A percentile compares a stretch with the other conserved stretches of the same genome.
Evolutionary conservation across 2,113 vertebrate genomes (phyloP).

Genomic region (Tragelaphus buxtoni): DNA sequence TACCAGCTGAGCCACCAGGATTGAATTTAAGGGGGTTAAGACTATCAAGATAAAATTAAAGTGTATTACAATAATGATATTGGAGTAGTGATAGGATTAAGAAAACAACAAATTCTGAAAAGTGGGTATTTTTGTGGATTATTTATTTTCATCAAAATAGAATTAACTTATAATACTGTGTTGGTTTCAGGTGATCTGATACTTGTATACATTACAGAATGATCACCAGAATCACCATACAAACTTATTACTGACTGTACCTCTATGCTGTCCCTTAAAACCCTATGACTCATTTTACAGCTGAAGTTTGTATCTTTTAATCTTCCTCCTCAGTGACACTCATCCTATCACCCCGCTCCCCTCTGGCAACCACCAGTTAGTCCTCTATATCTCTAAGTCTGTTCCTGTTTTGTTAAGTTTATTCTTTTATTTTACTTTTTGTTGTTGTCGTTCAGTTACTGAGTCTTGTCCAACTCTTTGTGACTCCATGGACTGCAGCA

Average conservation of each 20-base stretch:
- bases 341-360: fast-evolving
- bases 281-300: not conserved
- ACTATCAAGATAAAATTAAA: not conserved
- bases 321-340: not conserved
- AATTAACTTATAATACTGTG: not conserved
- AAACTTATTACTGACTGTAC: not conserved
- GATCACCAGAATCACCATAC: not conserved
- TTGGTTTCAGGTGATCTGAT: not conserved
- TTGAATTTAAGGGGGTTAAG: not conserved
- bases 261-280: not conserved
- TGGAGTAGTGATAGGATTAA: not conserved
- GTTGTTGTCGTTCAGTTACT: not conserved
- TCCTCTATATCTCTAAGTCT: not conserved
- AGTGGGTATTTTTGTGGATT: not conserved
- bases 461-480: not conserved
- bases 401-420: not conserved
- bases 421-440: not conserved
- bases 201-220: not conserved
- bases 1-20: not conserved
- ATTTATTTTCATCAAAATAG: not conserved
- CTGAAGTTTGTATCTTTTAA: not conserved
- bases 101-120: not conserved
- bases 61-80: not conserved
- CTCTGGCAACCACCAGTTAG: not conserved
- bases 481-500: not conserved